Conservation (phyloP, 2,113 vertebrate genomes). For the Sciurus niger region DNA sequence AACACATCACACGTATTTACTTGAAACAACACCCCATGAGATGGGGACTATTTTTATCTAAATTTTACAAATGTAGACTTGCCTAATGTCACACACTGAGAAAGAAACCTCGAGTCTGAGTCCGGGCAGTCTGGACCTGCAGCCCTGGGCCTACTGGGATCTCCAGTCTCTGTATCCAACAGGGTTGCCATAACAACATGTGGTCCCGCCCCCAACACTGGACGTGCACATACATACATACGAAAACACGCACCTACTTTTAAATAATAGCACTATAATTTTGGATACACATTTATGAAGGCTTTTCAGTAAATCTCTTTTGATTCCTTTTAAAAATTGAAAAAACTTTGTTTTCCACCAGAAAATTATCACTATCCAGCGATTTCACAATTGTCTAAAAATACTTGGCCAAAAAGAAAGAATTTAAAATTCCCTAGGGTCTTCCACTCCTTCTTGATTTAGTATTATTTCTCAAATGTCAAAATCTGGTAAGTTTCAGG, state of each 20-base stretch:
- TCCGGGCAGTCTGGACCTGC: background rate
- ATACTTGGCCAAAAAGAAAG: slow-evolving; percentile 42
- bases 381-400: slow-evolving; percentile 57
- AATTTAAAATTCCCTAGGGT: slow-evolving; percentile 38
- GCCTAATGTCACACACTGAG: background rate
- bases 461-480: slow-evolving; percentile 61
- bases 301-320: slow-evolving; percentile 26
- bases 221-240: background rate
- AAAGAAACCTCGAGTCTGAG: background rate
- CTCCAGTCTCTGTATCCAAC: background rate
- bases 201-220: background rate
- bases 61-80: background rate
- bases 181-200: background rate
- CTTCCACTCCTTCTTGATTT: slow-evolving; percentile 35
- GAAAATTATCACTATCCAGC: slow-evolving; percentile 31
- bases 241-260: background rate
- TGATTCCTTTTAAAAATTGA: slow-evolving; percentile 29
- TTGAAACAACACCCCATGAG: background rate
- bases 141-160: background rate
- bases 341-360: slow-evolving; percentile 19
- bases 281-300: background rate
- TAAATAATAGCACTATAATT: background rate
- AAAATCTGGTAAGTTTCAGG: slow-evolving; percentile 26
- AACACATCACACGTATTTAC: background rate
- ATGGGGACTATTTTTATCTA: background rate